Conservation (phyloP, 2,888 invertebrate genomes). For the Apoderus coryli region DNA sequence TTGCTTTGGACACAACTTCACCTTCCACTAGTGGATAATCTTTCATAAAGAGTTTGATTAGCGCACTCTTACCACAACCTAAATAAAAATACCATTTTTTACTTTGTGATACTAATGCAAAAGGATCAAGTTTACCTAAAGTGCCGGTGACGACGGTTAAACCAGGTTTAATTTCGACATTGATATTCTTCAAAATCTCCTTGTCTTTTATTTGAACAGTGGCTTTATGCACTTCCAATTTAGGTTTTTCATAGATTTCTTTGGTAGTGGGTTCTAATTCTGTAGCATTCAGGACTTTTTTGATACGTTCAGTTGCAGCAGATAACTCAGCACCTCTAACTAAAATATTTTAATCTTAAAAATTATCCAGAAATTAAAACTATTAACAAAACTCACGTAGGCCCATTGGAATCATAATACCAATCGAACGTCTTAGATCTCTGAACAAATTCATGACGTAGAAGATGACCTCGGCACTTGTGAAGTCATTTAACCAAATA, state of each 20-base stretch:
- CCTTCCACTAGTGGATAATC: constrained; percentile 34
- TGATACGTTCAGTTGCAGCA: constrained; percentile 20
- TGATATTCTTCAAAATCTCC: constrained; percentile 32
- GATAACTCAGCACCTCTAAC: constrained; percentile 19
- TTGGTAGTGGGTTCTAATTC: constrained; percentile 23
- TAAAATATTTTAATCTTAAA: too few relatives aligned
- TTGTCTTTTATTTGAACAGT: constrained; percentile 20
- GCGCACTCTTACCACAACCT: constrained; percentile 46
- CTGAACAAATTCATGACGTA: constrained; percentile 20
- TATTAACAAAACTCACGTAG: too few relatives aligned
- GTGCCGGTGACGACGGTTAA: constrained; percentile 45
- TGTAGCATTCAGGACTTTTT: constrained; percentile 29
- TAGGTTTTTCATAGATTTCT: constrained; percentile 19
- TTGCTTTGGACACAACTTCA: constrained; percentile 33
- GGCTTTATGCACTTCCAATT: constrained; percentile 20
- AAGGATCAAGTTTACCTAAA: too few relatives aligned
- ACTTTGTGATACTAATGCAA: too few relatives aligned
- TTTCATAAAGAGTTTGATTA: constrained; percentile 31
- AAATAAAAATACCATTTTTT: too few relatives aligned
- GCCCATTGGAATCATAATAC: constrained; percentile 19
- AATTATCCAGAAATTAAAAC: too few relatives aligned
- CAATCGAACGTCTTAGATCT: constrained; percentile 16
- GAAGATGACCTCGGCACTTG: constrained; percentile 21
- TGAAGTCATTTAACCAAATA: constrained; percentile 15
- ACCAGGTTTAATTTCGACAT: constrained; percentile 30